Evolutionary conservation across 2,797 vertebrate species (phyloP).

Genomic region (Macropodus opercularis): DNA sequence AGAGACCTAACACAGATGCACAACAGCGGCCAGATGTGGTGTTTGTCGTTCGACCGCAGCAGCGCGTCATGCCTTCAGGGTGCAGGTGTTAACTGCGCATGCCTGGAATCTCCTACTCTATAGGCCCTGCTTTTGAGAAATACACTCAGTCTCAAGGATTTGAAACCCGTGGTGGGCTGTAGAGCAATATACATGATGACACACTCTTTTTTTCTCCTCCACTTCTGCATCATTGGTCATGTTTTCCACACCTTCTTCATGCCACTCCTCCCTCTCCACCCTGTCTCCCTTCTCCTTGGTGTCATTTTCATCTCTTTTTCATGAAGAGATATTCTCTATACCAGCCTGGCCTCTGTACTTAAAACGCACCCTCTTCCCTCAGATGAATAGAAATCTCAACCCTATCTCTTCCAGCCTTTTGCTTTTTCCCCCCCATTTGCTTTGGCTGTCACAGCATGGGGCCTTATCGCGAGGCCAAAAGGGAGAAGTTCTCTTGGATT

Average conservation of each 20-base stretch:
- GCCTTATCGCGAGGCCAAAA: conserved; percentile 93
- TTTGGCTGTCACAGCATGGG: conserved; percentile 88
- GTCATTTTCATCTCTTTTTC: conserved; percentile 42
- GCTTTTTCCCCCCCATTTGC: conserved; percentile 81
- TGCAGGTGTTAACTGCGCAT: conserved; percentile 6
- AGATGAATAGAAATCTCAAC: conserved; percentile 92
- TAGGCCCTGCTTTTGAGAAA: not conserved
- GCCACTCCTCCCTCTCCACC: not conserved
- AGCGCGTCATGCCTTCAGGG: conserved; percentile 6
- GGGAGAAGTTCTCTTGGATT: conserved; percentile 91
- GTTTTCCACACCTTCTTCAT: not conserved
- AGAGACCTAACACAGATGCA: conserved; percentile 71
- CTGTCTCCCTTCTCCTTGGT: conserved; percentile 3
- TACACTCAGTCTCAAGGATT: not conserved
- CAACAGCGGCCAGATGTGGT: conserved; percentile 66
- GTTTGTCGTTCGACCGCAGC: conserved; percentile 23
- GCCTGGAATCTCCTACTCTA: too few species aligned
- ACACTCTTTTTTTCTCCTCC: not conserved
- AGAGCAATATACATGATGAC: not conserved
- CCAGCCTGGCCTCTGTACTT: conserved; percentile 83
- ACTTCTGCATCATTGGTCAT: not conserved
- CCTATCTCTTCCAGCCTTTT: conserved; percentile 92
- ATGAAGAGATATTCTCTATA: conserved; percentile 87
- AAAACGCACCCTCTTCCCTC: conserved; percentile 74
- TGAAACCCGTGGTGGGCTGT: not conserved